phyloP scores from a whole-genome alignment of 2,113 vertebrate genomes.

The Syngnathus scovelli region DNA sequence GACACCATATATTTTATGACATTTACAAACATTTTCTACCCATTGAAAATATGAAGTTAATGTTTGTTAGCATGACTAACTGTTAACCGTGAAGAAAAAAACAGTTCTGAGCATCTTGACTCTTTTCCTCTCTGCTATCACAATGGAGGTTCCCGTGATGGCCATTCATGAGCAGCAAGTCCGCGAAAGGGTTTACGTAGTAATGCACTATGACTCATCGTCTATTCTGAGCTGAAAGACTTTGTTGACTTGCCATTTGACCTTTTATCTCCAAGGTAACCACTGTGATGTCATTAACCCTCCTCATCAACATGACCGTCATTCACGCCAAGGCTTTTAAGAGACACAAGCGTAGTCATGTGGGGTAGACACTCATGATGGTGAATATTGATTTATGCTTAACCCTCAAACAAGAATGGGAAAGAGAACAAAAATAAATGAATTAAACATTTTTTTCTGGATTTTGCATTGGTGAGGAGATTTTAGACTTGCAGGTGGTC shows the following conservation, averaged over 20 bases:
- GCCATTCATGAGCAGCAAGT: conserved; percentile 9
- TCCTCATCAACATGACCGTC: neutral
- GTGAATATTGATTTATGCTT: conserved; percentile 26
- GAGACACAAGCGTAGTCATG: conserved; percentile 1
- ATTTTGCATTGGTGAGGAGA: neutral
- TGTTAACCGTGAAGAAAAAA: neutral
- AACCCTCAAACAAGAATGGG: neutral
- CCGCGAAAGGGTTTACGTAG: conserved; percentile 27
- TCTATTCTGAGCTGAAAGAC: conserved; percentile 47
- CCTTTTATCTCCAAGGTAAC: conserved; percentile 57
- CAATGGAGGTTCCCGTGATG: conserved; percentile 4
- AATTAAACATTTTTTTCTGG: neutral
- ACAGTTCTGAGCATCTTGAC: neutral
- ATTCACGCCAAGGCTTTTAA: conserved; percentile 2
- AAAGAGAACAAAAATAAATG: neutral
- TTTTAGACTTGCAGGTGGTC: neutral
- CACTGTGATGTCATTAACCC: conserved; percentile 37
- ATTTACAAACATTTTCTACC: too few relatives aligned
- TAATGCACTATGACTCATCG: conserved; percentile 57
- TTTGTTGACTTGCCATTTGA: conserved; percentile 28
- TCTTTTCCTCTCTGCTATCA: neutral
- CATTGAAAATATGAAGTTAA: too few relatives aligned
- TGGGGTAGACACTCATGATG: conserved; percentile 13
- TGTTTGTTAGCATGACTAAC: too few relatives aligned
- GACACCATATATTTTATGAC: too few relatives aligned